Conservation (phyloP, 2,888 invertebrate species). For the Pecten maximus region DNA sequence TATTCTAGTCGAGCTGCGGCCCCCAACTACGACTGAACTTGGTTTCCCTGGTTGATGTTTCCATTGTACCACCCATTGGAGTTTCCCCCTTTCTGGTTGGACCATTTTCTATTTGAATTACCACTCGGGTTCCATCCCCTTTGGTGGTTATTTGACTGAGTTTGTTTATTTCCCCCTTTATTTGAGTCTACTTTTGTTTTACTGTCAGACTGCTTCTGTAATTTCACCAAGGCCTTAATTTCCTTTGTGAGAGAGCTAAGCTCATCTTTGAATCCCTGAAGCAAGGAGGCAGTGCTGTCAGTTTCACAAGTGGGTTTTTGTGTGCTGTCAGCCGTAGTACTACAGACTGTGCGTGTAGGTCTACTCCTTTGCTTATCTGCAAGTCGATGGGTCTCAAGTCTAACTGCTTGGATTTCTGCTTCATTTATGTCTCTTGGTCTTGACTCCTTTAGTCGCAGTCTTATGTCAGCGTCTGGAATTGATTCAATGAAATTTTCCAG, state of each 20-base stretch:
- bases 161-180: neutral
- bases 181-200: too few relatives aligned
- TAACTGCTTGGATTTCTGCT: neutral
- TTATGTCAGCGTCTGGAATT: too few relatives aligned
- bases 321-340: neutral
- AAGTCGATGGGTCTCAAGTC: too few relatives aligned
- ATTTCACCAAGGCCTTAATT: too few relatives aligned
- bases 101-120: neutral
- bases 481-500: too few relatives aligned
- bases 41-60: neutral
- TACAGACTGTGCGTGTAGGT: neutral
- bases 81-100: neutral
- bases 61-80: neutral
- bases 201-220: too few relatives aligned
- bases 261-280: too few relatives aligned
- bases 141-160: neutral
- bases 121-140: neutral
- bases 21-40: neutral
- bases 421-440: neutral
- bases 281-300: neutral
- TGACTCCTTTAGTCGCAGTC: neutral
- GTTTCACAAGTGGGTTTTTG: too few relatives aligned
- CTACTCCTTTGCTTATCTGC: neutral
- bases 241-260: too few relatives aligned
- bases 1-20: neutral